Percentiles rank a stretch among this genome's conserved stretches.
phyloP scores from a whole-genome alignment of 92 coral and sea anemone genomes.

The Zoanthus gigantus region DNA sequence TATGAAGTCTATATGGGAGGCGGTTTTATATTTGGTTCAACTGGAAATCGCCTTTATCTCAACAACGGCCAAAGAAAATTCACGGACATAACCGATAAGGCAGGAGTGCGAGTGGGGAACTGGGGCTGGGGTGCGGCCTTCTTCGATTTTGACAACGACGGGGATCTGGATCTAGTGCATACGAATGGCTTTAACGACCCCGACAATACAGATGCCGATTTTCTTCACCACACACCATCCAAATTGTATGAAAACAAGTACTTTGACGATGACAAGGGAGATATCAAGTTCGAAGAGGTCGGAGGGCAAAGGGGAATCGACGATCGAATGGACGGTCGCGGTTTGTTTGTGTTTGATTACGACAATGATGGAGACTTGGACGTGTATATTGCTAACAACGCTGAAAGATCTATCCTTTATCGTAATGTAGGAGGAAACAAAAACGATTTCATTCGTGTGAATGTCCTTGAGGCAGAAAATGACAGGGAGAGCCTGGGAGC shows the following conservation, averaged over 20 bases:
- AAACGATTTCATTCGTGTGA: constrained; percentile 88
- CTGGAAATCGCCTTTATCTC: constrained; percentile 89
- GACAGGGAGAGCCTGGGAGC: constrained; percentile 95
- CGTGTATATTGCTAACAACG: constrained; percentile 83
- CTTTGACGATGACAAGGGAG: constrained; percentile 78
- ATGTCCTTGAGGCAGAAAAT: constrained; percentile 84
- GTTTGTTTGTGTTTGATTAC: constrained; percentile 91
- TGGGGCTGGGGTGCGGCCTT: constrained; percentile 99
- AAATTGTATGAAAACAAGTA: constrained; percentile 79
- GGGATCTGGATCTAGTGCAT: constrained; percentile 93
- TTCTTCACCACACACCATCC: constrained; percentile 93
- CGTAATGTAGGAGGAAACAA: constrained; percentile 92
- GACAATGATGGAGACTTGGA: constrained; percentile 98
- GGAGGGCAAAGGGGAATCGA: constrained; percentile 82
- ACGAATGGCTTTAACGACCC: constrained; percentile 98
- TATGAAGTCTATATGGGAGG: constrained; percentile 92
- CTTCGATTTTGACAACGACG: constrained; percentile 97
- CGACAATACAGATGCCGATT: constrained; percentile 96
- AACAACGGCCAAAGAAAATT: constrained; percentile 90
- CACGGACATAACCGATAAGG: constrained; percentile 84
- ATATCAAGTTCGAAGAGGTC: constrained; percentile 72
- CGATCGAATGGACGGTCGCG: constrained; percentile 93
- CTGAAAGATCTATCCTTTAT: constrained; percentile 86
- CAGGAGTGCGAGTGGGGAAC: constrained; percentile 87
- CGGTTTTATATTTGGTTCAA: constrained; percentile 93